Conservation (phyloP, 2,797 vertebrate genomes). For the Arnoldichthys spilopterus region DNA sequence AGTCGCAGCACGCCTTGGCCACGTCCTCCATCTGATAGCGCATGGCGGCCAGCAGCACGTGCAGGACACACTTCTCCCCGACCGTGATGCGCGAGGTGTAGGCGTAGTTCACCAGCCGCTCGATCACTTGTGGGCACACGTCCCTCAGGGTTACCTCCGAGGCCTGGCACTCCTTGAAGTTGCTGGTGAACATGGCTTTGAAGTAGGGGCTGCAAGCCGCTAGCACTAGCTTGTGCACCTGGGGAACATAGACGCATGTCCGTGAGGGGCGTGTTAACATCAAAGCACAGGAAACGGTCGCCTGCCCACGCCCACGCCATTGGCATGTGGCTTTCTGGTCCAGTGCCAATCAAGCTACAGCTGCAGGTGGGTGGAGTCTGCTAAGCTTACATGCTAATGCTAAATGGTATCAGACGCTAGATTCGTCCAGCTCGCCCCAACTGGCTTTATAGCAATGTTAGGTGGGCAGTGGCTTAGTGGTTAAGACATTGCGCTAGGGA, state of each 20-base stretch:
- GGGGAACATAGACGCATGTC: slow-evolving; percentile 30
- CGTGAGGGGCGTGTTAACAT: background rate
- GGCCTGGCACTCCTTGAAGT: slow-evolving; percentile 79
- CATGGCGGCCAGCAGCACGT: slow-evolving; percentile 82
- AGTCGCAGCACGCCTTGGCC: slow-evolving; percentile 83
- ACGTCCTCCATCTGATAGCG: slow-evolving; percentile 86
- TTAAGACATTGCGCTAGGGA: too few species aligned
- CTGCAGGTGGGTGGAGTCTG: too few species aligned
- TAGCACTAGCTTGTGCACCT: slow-evolving; percentile 84
- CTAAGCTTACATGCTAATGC: too few species aligned
- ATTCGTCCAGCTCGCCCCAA: too few species aligned
- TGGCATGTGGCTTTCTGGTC: background rate
- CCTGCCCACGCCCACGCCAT: background rate
- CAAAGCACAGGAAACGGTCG: background rate
- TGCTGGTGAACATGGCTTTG: slow-evolving; percentile 87
- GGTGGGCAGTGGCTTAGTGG: too few species aligned
- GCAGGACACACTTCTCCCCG: slow-evolving; percentile 82
- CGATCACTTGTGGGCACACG: slow-evolving; percentile 81
- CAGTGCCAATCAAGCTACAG: background rate
- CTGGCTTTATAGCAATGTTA: too few species aligned
- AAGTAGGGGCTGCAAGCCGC: slow-evolving; percentile 85
- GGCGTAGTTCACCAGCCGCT: slow-evolving; percentile 82
- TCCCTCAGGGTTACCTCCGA: slow-evolving; percentile 80
- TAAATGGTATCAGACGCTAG: too few species aligned
- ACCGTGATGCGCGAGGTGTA: slow-evolving; percentile 83